A percentile compares a stretch with the other conserved stretches of the same genome.
Evolutionary conservation across 2,797 vertebrate genomes (phyloP).

Genomic region (Pipistrellus pygmaeus): DNA sequence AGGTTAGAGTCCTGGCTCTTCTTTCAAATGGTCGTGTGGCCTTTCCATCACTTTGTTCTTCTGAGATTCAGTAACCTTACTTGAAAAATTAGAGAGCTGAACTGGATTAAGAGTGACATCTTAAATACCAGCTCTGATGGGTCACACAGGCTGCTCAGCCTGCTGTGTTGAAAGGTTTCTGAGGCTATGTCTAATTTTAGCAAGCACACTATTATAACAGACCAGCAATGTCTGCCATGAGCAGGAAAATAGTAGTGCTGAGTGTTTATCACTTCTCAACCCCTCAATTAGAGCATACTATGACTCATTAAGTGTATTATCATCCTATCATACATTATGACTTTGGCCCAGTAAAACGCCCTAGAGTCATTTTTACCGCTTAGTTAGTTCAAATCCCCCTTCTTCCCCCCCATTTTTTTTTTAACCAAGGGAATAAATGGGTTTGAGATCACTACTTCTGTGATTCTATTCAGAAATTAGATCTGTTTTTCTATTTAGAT

Average conservation of each 20-base stretch:
- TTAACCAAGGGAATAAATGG: neutral
- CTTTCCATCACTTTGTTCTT: conserved; percentile 30
- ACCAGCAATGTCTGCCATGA: neutral
- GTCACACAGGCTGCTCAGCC: neutral
- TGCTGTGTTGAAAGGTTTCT: neutral
- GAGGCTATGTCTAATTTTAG: neutral
- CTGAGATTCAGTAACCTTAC: neutral
- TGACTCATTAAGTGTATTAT: conserved; percentile 43
- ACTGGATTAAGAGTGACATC: neutral
- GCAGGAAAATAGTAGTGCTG: neutral
- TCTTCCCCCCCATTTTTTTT: neutral
- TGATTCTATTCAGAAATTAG: conserved; percentile 42
- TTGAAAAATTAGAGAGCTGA: neutral
- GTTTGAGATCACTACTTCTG: conserved; percentile 15
- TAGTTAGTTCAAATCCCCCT: neutral
- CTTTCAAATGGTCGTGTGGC: neutral
- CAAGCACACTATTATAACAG: neutral
- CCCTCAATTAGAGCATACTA: conserved; percentile 20
- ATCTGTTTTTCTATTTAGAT: conserved; percentile 12
- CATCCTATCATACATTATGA: neutral
- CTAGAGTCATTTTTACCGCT: conserved; percentile 10
- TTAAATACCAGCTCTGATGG: neutral
- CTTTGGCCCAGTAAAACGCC: conserved; percentile 30
- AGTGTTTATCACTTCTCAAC: conserved; percentile 13
- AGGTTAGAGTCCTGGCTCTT: neutral